Conservation (phyloP, 2,113 vertebrate species). For the Urocitellus parryii region DNA sequence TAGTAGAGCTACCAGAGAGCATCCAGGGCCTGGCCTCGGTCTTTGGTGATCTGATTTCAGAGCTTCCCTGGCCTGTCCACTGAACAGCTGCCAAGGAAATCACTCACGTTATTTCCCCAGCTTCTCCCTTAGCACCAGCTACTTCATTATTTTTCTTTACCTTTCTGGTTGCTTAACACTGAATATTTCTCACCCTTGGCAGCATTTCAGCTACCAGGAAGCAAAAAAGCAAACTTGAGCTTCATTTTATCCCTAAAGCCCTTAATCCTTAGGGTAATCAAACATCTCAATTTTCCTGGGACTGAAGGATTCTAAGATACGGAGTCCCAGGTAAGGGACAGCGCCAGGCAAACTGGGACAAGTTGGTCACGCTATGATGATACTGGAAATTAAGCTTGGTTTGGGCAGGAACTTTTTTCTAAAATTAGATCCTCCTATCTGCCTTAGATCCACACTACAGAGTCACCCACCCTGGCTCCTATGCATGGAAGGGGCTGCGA, state of each 20-base stretch:
- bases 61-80: not conserved
- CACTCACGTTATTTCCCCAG: not conserved
- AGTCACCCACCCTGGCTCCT: not conserved
- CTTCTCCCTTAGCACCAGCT: not conserved
- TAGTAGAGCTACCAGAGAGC: not conserved
- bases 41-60: not conserved
- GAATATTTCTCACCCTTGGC: not conserved
- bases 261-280: not conserved
- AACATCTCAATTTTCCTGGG: not conserved
- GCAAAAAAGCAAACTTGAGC: not conserved
- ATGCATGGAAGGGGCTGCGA: not conserved
- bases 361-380: not conserved
- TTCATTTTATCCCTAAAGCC: not conserved
- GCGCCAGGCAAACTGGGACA: not conserved
- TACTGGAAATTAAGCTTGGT: not conserved
- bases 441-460: not conserved
- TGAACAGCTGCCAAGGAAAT: not conserved
- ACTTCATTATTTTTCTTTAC: not conserved
- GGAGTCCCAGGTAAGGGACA: not conserved
- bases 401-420: not conserved
- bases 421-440: not conserved
- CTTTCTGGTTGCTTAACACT: constrained; percentile 22
- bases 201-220: constrained; percentile 30
- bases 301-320: not conserved
- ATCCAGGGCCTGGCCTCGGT: not conserved